Evolutionary conservation across 2,113 vertebrate species (phyloP), one percentile per base, ranked within the genome.

Genomic region (Erpornis zantholeuca): DNA sequence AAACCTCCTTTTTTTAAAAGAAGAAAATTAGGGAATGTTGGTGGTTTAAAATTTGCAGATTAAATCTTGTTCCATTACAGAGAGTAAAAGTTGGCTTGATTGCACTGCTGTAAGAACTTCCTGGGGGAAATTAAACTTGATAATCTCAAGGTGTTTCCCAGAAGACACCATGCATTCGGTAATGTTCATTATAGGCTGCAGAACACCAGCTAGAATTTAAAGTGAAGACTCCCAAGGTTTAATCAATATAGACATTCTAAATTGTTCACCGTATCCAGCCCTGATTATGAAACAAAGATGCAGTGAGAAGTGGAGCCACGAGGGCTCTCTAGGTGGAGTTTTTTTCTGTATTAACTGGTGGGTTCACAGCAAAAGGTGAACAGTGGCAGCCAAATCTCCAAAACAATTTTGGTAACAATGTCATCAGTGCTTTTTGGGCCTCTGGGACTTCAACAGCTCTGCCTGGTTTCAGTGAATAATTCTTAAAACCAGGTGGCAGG

Each of bases 71-170:
- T 88, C 90, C 72, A 93, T 97, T 90, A 96, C 82, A 92, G 90
- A 60, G 69, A 88, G 94, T 57, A 96, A 93, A 97, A 96, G 75
- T 96, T 86, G 86, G 70, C 77, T 93, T 96, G 96, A 95, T 89
- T 95, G 93, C 90, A 88, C 71, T 92, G 88, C 93, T 94, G 64
- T 92, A 94, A 96, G 88, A 95, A 95, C 72, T 95, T 97, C 97
- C 96, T 92, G 2, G 52, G 96, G 96, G 96, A 97, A 97, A 97
- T 97, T 95, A 97, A 92, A 92, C 31, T 96, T 95, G 96, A 97
- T 97, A 93, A 97, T 97, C 96, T 96, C 91, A 65, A 93, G 95
- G 95, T 93, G 93, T 88, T 88, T 96, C 96, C 95, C 87, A 86
- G 91, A 92, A 94, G 96, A 88, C 40, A 1, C 69, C 64, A 9